These are phyloP conservation scores for Liodrosophila aerea DNA, from an alignment of 2,888 invertebrate species.

Conservation along the genomic window DNA sequence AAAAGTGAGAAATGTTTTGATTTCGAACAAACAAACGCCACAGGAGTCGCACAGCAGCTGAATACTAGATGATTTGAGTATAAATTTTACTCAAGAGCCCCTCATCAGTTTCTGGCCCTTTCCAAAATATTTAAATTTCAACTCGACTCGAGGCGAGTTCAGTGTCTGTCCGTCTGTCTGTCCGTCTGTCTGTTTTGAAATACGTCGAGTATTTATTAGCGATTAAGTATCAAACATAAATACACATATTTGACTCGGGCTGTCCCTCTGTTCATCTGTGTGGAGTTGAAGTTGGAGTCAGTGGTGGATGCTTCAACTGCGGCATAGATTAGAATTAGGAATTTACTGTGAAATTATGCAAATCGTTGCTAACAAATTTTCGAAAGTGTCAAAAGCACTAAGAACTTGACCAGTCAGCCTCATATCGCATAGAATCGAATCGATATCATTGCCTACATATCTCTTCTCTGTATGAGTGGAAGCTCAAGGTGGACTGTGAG, in stretches of 20 bases:
- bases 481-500: constrained; percentile 1
- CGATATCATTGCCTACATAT: no score
- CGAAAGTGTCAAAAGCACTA: constrained; percentile 70
- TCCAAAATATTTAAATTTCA: constrained; percentile 68
- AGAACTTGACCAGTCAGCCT: constrained; percentile 29
- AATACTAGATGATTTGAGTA: constrained; percentile 2
- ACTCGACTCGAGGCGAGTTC: constrained; percentile 11
- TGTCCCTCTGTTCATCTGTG: neutral
- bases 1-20: constrained; percentile 65
- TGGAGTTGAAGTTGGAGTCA: constrained; percentile 12
- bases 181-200: no score
- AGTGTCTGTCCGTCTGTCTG: no score
- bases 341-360: constrained; percentile 78
- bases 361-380: constrained; percentile 68
- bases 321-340: constrained; percentile 62
- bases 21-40: constrained; percentile 71
- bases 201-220: constrained; percentile 71
- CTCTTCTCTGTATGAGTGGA: no score
- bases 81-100: constrained; percentile 7
- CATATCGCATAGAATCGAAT: constrained; percentile 23
- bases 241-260: constrained; percentile 22
- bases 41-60: constrained; percentile 63
- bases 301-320: constrained; percentile 28
- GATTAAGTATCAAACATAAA: constrained; percentile 66
- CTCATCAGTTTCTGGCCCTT: constrained; percentile 37